phyloP scores from a whole-genome alignment of 2,888 invertebrate species.

The Calameuta pallipes region DNA sequence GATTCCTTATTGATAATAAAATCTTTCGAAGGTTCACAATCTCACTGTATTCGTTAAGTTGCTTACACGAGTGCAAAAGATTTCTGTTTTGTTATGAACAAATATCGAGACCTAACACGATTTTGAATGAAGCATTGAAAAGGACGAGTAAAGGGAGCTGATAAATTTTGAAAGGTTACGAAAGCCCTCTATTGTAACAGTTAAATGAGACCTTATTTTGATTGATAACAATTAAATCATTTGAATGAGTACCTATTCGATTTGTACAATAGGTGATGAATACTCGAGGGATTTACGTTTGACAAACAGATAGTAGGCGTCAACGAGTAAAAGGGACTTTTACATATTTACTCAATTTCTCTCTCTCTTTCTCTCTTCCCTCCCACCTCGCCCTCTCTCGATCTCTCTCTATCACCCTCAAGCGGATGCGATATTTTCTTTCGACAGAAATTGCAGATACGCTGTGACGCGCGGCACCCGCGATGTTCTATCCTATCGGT shows the following conservation, averaged over 20 bases:
- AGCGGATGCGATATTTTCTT: neutral
- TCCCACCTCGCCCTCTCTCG: neutral
- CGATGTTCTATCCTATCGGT: conserved; percentile 20
- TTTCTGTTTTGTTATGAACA: neutral
- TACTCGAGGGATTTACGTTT: neutral
- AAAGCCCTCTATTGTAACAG: neutral
- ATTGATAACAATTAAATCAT: neutral
- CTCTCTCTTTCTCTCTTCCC: neutral
- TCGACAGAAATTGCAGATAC: conserved; percentile 2
- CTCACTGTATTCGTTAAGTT: neutral
- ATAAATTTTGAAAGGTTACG: neutral
- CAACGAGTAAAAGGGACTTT: neutral
- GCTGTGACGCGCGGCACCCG: neutral
- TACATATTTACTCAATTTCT: neutral
- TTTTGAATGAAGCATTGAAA: neutral
- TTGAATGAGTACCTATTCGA: neutral
- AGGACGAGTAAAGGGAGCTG: neutral
- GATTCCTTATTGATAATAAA: neutral
- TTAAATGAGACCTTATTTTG: neutral
- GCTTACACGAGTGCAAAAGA: neutral
- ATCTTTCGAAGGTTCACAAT: neutral
- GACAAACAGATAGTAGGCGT: neutral
- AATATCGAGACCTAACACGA: neutral
- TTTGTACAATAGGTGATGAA: neutral
- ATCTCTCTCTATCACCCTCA: neutral